A percentile compares a stretch with the other conserved stretches of the same genome.
Conservation (phyloP, 2,888 invertebrate genomes). For the Stramonita haemastoma region DNA sequence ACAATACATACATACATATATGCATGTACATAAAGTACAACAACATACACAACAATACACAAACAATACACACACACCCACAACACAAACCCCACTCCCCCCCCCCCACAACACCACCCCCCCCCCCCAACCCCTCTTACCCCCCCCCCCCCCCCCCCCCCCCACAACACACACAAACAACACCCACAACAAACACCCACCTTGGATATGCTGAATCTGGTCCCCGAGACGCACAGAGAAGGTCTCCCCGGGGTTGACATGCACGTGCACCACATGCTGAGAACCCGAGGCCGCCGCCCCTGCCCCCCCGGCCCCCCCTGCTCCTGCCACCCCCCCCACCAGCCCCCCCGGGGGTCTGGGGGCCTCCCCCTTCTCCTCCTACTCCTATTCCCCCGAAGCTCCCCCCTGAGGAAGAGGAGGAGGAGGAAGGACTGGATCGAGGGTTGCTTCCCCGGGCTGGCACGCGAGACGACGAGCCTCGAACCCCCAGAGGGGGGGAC, state of each 20-base stretch:
- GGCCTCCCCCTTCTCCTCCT: background rate
- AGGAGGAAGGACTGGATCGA: background rate
- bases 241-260: slow-evolving; percentile 87
- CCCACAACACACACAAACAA: background rate
- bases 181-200: slow-evolving; percentile 79
- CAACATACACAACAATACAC: too few relatives aligned
- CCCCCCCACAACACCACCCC: too few relatives aligned
- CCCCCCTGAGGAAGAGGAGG: background rate
- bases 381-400: background rate
- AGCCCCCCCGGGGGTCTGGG: background rate
- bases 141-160: background rate
- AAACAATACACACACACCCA: too few relatives aligned
- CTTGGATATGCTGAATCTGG: slow-evolving; percentile 86
- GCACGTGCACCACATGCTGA: slow-evolving; percentile 85
- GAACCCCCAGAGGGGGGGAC: background rate
- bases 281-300: background rate
- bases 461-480: background rate
- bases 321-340: background rate
- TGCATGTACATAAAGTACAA: too few relatives aligned
- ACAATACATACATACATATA: too few relatives aligned
- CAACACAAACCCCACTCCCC: too few relatives aligned
- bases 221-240: slow-evolving; percentile 87
- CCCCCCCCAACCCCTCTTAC: too few relatives aligned
- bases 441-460: background rate
- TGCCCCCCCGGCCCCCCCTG: background rate